phyloP scores from a whole-genome alignment of 2,888 invertebrate genomes.

The Cremastinae sp. region DNA sequence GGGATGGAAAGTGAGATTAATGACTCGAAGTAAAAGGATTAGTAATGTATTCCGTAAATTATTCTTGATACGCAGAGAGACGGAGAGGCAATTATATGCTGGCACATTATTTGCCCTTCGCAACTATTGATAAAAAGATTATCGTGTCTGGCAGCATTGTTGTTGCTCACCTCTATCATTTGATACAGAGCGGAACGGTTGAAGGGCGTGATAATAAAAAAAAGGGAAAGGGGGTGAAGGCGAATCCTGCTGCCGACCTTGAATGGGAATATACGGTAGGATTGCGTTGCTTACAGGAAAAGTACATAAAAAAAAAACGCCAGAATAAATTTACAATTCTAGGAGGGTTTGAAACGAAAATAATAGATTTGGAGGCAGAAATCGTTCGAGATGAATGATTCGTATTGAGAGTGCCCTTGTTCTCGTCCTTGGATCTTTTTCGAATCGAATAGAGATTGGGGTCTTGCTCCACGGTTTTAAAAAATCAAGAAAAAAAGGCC shows the following conservation, averaged over 20 bases:
- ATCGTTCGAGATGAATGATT: constrained; percentile 9
- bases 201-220: not conserved
- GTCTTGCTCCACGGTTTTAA: not conserved
- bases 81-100: not conserved
- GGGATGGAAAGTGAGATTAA: not conserved
- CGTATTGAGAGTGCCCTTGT: not conserved
- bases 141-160: constrained; percentile 18
- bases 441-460: not conserved
- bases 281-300: not conserved
- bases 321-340: not conserved
- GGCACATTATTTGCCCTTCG: constrained; percentile 2
- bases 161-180: constrained; percentile 18
- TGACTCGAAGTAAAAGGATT: not conserved
- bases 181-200: not conserved
- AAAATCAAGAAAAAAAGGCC: not conserved
- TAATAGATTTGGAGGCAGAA: constrained; percentile 2
- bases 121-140: constrained; percentile 13
- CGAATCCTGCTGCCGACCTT: not conserved
- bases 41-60: not conserved
- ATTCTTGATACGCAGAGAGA: not conserved
- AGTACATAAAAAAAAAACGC: constrained; percentile 1
- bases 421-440: constrained; percentile 12
- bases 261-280: not conserved
- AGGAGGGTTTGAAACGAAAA: constrained; percentile 1
- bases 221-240: not conserved